Percentiles rank a stretch among this genome's conserved stretches.
These are phyloP conservation scores for Xiphophorus hellerii DNA, from an alignment of 2,113 vertebrate genomes.

Conservation along the genomic window DNA sequence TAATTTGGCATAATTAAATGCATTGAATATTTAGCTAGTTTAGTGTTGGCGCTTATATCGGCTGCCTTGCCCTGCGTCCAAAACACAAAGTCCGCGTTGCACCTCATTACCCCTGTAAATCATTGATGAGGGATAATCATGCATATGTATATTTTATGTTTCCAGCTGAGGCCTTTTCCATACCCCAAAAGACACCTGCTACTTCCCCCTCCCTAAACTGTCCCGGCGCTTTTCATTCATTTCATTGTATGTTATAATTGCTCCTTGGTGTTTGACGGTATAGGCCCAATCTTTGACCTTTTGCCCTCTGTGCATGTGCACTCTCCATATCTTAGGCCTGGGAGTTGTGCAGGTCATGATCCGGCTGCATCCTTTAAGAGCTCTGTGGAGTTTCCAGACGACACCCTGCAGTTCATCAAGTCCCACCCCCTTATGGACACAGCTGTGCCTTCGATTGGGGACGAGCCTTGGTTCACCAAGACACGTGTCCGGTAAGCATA, in stretches of 20 bases:
- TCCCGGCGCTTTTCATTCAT: slow-evolving; percentile 44
- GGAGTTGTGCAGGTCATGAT: slow-evolving; percentile 93
- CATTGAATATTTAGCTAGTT: slow-evolving; percentile 75
- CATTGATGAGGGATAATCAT: slow-evolving; percentile 71
- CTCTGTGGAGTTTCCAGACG: slow-evolving; percentile 96
- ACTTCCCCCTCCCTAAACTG: slow-evolving; percentile 12
- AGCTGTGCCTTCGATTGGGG: slow-evolving; percentile 89
- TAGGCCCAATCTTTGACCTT: slow-evolving; percentile 72
- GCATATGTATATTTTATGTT: slow-evolving; percentile 75
- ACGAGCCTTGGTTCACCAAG: slow-evolving; percentile 98
- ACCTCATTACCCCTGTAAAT: slow-evolving; percentile 68
- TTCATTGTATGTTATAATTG: slow-evolving; percentile 44
- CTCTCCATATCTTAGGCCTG: slow-evolving; percentile 84
- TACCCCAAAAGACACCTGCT: slow-evolving; percentile 69
- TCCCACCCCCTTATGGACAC: slow-evolving; percentile 97
- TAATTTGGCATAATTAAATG: slow-evolving; percentile 75
- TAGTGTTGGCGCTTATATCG: slow-evolving; percentile 51
- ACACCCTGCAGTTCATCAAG: slow-evolving; percentile 97
- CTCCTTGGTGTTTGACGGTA: slow-evolving; percentile 51
- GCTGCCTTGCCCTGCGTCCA: slow-evolving; percentile 39
- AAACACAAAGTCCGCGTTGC: slow-evolving; percentile 59
- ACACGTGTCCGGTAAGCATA: slow-evolving; percentile 91
- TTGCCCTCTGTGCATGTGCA: slow-evolving; percentile 49
- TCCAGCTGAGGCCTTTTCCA: slow-evolving; percentile 68
- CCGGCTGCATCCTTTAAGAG: slow-evolving; percentile 91